Conservation (phyloP, 2,113 vertebrate species). For the Macrotus californicus region DNA sequence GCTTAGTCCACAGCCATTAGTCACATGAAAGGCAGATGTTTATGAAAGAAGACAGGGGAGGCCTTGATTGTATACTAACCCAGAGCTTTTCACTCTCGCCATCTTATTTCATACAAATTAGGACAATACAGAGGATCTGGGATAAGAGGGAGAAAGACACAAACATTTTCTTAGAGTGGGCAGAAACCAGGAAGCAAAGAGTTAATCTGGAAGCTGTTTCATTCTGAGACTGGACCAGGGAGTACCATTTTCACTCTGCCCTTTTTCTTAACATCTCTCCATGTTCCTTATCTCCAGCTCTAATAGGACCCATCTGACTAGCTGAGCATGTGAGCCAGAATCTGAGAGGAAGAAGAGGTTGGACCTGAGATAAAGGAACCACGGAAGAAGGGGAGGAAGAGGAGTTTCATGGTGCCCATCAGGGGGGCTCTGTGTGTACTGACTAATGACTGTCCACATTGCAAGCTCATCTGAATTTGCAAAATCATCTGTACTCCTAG, state of each 20-base stretch:
- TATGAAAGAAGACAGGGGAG: neutral
- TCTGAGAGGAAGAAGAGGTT: neutral
- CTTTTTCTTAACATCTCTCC: neutral
- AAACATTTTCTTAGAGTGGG: neutral
- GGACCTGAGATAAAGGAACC: neutral
- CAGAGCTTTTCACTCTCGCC: neutral
- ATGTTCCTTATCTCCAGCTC: neutral
- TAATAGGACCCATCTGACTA: neutral
- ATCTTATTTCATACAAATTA: neutral
- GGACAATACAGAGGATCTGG: neutral
- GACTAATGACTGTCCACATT: neutral
- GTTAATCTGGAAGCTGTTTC: neutral
- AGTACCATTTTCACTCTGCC: neutral
- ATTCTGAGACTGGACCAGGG: neutral
- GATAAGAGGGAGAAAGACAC: neutral
- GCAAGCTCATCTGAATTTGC: neutral
- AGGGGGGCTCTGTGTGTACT: neutral
- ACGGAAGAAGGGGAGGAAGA: neutral
- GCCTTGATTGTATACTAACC: neutral
- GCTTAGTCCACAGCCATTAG: neutral
- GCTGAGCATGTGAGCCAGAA: neutral
- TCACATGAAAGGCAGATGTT: neutral
- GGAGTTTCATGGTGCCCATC: neutral
- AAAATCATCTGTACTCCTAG: neutral
- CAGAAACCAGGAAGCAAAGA: neutral